Conservation (phyloP, 2,113 vertebrate genomes). For the Elgaria multicarinata region DNA sequence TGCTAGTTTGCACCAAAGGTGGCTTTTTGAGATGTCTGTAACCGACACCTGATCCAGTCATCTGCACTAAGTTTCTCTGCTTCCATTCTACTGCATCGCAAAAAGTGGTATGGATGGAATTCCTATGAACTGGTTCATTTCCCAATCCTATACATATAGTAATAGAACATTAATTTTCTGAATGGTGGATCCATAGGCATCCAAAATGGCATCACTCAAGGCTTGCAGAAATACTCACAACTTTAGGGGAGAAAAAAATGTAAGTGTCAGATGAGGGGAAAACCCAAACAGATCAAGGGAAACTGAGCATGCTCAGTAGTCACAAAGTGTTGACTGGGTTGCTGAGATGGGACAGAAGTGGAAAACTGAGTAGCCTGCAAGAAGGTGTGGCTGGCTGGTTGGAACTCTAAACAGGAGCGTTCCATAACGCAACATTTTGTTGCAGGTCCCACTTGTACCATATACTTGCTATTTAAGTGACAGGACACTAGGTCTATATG, state of each 20-base stretch:
- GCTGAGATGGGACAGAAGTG: no score
- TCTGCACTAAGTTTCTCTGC: not conserved
- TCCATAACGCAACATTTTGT: not conserved
- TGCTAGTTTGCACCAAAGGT: not conserved
- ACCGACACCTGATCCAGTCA: not conserved
- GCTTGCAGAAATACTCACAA: not conserved
- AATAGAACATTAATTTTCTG: not conserved
- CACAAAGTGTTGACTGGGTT: not conserved
- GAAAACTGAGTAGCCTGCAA: not conserved
- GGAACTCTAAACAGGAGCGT: not conserved
- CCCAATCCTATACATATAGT: not conserved
- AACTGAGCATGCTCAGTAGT: not conserved
- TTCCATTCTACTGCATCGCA: not conserved
- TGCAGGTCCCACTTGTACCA: not conserved
- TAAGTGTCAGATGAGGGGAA: no score
- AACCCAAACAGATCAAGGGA: not conserved
- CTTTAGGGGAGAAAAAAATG: no score
- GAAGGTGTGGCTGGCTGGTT: not conserved
- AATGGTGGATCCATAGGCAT: not conserved
- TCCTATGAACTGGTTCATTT: not conserved
- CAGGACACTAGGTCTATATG: not conserved
- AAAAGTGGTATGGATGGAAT: not conserved
- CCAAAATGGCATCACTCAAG: not conserved
- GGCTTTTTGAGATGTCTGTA: not conserved
- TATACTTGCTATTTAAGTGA: not conserved